These are phyloP conservation scores for Sycophaga agraensis DNA, from an alignment of 1,140 invertebrate genomes.

Conservation along the genomic window DNA sequence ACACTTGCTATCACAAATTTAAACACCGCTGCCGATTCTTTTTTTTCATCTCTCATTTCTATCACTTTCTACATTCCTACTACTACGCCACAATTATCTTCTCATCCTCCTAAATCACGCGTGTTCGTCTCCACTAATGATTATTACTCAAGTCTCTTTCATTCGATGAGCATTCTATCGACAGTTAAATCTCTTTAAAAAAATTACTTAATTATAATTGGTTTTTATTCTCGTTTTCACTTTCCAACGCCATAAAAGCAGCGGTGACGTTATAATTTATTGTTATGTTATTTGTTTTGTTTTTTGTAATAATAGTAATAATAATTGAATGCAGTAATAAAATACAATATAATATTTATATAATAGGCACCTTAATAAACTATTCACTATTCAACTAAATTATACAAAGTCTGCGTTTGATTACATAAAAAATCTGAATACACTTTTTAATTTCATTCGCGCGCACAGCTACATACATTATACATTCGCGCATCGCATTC, in stretches of 20 bases:
- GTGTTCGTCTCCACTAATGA: not conserved
- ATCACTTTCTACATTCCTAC: not conserved
- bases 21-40: constrained; percentile 36
- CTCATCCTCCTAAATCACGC: not conserved
- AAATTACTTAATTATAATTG: constrained; percentile 14
- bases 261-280: constrained; percentile 13
- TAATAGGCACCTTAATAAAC: constrained; percentile 36
- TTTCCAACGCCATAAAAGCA: constrained; percentile 15
- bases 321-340: constrained; percentile 27
- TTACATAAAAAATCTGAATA: constrained; percentile 39
- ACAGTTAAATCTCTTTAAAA: constrained; percentile 23
- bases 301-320: constrained; percentile 26
- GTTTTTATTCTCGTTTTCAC: constrained; percentile 28
- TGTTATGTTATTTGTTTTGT: no score
- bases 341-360: constrained; percentile 32
- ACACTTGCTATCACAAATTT: constrained; percentile 36
- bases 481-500: not conserved
- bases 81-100: not conserved
- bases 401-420: constrained; percentile 39
- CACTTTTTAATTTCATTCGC: not conserved
- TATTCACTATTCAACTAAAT: constrained; percentile 45
- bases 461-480: not conserved
- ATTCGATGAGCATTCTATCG: constrained; percentile 14
- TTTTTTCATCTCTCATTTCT: not conserved
- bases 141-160: constrained; percentile 16